These are phyloP conservation scores for Agonopterix alstromeriana DNA, from an alignment of 2,888 invertebrate species.

Conservation along the genomic window DNA sequence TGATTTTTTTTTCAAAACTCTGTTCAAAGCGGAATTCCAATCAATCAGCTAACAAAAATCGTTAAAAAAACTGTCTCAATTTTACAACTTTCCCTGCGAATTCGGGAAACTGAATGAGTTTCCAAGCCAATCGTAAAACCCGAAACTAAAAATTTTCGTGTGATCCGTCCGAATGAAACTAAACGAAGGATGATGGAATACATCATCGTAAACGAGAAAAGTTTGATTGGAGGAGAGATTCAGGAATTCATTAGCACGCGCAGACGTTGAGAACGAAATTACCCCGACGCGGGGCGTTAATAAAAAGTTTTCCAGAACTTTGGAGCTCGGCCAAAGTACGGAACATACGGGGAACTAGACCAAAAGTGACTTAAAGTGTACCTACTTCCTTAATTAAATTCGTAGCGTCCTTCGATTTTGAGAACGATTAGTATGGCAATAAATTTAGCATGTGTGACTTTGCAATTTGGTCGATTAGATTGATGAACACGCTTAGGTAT, in stretches of 20 bases:
- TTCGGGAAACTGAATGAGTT: too few species aligned
- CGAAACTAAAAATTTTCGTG: constrained; percentile 3
- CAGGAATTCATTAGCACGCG: constrained; percentile 65
- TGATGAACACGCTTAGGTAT: too few species aligned
- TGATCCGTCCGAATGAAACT: constrained; percentile 27
- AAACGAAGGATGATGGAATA: constrained; percentile 36
- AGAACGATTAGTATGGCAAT: constrained; percentile 5
- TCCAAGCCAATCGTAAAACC: neutral
- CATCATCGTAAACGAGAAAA: constrained; percentile 67
- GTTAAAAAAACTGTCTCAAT: too few species aligned
- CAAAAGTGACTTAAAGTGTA: constrained; percentile 19
- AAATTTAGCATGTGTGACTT: neutral
- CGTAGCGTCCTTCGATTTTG: constrained; percentile 17
- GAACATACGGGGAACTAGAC: constrained; percentile 14
- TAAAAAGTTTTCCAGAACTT: constrained; percentile 37
- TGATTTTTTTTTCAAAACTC: too few species aligned
- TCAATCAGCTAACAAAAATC: too few species aligned
- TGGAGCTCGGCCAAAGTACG: constrained; percentile 23
- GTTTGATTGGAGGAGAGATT: constrained; percentile 59
- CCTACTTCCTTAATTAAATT: constrained; percentile 28
- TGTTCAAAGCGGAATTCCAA: too few species aligned
- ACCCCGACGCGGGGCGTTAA: constrained; percentile 23
- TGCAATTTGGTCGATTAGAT: too few species aligned
- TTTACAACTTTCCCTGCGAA: too few species aligned
- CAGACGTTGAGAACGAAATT: constrained; percentile 43